These are phyloP conservation scores for Drosophila falleni DNA, from an alignment of 2,888 invertebrate species.

Conservation along the genomic window DNA sequence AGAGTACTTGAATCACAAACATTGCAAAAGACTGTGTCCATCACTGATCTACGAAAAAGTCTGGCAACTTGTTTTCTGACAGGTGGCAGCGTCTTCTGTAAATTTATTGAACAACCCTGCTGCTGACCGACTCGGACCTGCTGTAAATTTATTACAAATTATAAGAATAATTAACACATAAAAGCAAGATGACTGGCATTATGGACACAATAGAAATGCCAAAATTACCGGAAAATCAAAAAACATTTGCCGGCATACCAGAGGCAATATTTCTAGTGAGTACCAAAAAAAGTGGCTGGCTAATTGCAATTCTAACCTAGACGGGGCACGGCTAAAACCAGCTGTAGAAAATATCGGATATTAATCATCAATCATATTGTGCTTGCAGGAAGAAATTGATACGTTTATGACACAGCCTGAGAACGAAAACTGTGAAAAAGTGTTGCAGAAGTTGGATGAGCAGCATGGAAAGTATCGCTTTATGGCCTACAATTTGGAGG, in stretches of 20 bases:
- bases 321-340: slow-evolving; percentile 47
- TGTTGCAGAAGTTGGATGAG: slow-evolving; percentile 94
- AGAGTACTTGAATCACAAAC: too few relatives aligned
- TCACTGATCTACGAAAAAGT: too few relatives aligned
- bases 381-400: slow-evolving; percentile 95
- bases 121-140: slow-evolving; percentile 57
- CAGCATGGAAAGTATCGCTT: slow-evolving; percentile 98
- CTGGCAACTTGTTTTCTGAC: too few relatives aligned
- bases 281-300: slow-evolving; percentile 57
- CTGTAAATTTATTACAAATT: slow-evolving; percentile 61
- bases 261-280: slow-evolving; percentile 95
- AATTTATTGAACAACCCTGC: slow-evolving; percentile 7
- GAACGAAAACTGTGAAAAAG: slow-evolving; percentile 94
- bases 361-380: slow-evolving; percentile 48
- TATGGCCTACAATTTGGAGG: slow-evolving; percentile 96
- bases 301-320: slow-evolving; percentile 67
- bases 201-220: slow-evolving; percentile 85
- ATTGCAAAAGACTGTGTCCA: too few relatives aligned
- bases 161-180: slow-evolving; percentile 30
- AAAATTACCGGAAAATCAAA: slow-evolving; percentile 85
- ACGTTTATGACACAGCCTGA: slow-evolving; percentile 94
- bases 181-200: slow-evolving; percentile 80
- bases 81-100: too few relatives aligned
- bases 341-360: slow-evolving; percentile 39
- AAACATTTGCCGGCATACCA: slow-evolving; percentile 93